Evolutionary conservation across 1,140 invertebrate genomes (phyloP), one percentile per base, ranked within the genome.

Genomic region (Zophobas atratus): DNA sequence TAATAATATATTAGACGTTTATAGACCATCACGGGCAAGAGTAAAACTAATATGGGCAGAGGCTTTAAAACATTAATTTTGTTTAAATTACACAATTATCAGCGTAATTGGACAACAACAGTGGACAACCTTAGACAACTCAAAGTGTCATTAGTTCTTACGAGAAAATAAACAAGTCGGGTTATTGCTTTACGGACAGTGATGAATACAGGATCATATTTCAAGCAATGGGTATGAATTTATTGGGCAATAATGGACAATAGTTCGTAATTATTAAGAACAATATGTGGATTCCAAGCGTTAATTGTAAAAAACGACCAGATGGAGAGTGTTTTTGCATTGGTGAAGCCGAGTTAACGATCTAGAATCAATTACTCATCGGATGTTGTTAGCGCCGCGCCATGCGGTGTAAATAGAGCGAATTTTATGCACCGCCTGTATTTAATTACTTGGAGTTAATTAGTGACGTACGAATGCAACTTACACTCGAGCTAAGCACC

Each of bases 11-110:
- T 67, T 43, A 20, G 60, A 67, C 60, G 34, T 67, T 67, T 67
- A 67, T 67, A 43, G 60, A 67, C 60, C 39, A 67, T 67, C 60
- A 67, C 43, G 35, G 60, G 60, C 39, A 67, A 67, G 60, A 67
- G 39, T 67, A 67, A 20, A 67, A 43, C 60, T 67, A 67, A 67
- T 67, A 67, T 67, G 60, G 60, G n/a, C 60, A 67, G 60, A 67
- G 38, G 60, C 60, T 67, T 67, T 67, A 43, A 67, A 67, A 67
- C 60, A 67, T 67, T 67, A 67, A 67, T 67, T 67, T 67, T 67
- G 36, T 33, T 43, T 41, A 67, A 67, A 67, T 67, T 67, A 43
- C 39, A 67, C 60, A 67, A 67, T 67, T 67, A 67, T 67, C 60
- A 34, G 2, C 38, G 38, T 67, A 67, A 67, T 67, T 67, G 60